These are phyloP conservation scores for Tyto alba DNA, from an alignment of 2,113 vertebrate species.

Conservation along the genomic window DNA sequence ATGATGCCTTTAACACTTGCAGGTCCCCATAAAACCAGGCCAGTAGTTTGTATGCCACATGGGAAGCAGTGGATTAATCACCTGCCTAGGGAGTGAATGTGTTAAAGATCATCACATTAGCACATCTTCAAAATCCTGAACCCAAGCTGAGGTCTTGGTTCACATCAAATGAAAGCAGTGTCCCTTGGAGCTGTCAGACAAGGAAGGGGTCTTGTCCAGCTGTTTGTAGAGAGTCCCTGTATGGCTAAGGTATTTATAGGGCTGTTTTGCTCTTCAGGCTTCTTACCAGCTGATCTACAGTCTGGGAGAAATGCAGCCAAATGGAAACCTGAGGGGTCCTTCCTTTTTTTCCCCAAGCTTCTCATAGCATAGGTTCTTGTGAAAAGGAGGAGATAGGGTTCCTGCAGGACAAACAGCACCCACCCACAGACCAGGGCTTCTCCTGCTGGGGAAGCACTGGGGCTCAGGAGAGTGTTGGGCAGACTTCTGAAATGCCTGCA, in stretches of 20 bases:
- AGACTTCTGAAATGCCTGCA: background rate
- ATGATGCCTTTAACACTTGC: background rate
- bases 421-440: background rate
- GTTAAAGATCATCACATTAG: background rate
- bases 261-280: background rate
- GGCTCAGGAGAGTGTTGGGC: too few relatives aligned
- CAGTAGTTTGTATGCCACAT: background rate
- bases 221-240: background rate
- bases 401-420: background rate
- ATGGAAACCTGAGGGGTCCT: background rate
- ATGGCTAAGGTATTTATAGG: background rate
- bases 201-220: background rate
- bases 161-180: background rate
- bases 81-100: background rate
- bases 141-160: background rate
- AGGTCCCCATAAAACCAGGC: background rate
- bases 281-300: background rate
- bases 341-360: background rate
- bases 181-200: background rate
- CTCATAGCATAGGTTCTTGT: background rate
- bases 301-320: slow-evolving; percentile 12
- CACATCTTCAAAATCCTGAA: background rate
- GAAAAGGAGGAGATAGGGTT: background rate
- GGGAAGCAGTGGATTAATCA: background rate
- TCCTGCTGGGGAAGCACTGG: background rate